Percentiles rank a stretch among this genome's conserved stretches.
These are phyloP conservation scores for Autographa pulchrina DNA, from an alignment of 2,888 invertebrate genomes.

Conservation along the genomic window DNA sequence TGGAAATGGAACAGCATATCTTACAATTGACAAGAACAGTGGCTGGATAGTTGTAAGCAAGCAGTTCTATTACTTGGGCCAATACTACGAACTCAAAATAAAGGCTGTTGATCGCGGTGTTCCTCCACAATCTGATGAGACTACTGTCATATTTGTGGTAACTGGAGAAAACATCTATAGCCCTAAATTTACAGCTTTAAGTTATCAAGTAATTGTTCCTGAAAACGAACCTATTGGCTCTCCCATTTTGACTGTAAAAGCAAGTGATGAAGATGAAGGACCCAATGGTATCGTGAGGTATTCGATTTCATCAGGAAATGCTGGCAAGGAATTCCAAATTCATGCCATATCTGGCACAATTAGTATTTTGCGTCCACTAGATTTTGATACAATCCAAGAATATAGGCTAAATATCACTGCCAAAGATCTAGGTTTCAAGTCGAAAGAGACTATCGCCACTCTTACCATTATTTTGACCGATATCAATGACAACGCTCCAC, in stretches of 20 bases:
- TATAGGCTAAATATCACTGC: conserved; percentile 97
- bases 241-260: conserved; percentile 95
- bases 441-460: conserved; percentile 93
- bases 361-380: conserved; percentile 93
- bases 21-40: conserved; percentile 92
- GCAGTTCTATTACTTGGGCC: conserved; percentile 88
- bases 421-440: conserved; percentile 95
- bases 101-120: conserved; percentile 96
- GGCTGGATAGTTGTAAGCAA: conserved; percentile 95
- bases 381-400: conserved; percentile 95
- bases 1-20: conserved; percentile 94
- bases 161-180: conserved; percentile 95
- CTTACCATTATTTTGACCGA: conserved; percentile 96
- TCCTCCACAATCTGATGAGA: conserved; percentile 95
- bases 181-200: conserved; percentile 95
- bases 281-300: conserved; percentile 97
- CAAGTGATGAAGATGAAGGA: conserved; percentile 95
- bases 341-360: conserved; percentile 94
- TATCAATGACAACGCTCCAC: conserved; percentile 97
- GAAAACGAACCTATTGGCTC: conserved; percentile 97
- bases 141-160: conserved; percentile 92
- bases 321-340: conserved; percentile 94
- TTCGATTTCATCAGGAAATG: conserved; percentile 95
- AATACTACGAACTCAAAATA: conserved; percentile 91
- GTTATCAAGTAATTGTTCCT: conserved; percentile 96